Base-by-base conservation (phyloP, 1,140 invertebrate genomes). In the Aricia agestis region DNA sequence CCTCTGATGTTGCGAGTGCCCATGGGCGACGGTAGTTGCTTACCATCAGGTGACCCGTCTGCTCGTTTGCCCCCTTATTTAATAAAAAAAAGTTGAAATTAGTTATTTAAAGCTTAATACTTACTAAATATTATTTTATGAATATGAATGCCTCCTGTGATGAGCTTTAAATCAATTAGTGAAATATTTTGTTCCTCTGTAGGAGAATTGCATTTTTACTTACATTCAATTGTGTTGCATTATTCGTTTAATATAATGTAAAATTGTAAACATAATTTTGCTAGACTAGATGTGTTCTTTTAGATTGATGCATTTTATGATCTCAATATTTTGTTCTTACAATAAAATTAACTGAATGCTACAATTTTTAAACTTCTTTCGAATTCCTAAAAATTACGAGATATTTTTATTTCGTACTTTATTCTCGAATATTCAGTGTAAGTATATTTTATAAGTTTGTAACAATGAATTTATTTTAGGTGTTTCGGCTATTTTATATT, bases 321-420 rank as follows among this genome's bases (percentile, higher is more conserved):
- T 70, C 68, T 70, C 68, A 70, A 45, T 70, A 52, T 65, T 63
- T 65, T 70, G 68, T 36, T 52, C 7, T 65, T 31, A 63, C 63
- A 69, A 69, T 61, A 63, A n/a, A n/a, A n/a, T n/a, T 42, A 69
- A 69, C 18, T 63, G 36, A 61, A 18, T 68, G 52, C 18, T 9
- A 17, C 58, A 69, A 42, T 31, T 41, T 52, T 6, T 32, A n/a
- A 25, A 15, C 19, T 19, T 32, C 11, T 58, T 19, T 31, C 10
- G 9, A 52, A 52, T 52, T 52, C 45, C 45, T 13, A 36, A 36
- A 36, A 36, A 36, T 36, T 9, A 36, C 36, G 9, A 36, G 36
- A 36, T 36, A 52, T 15, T 52, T 42, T 52, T 52, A 15, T 52
- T 52, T 52, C 3, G 9, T 52, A 42, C 41, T 42, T 11, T 42